phyloP scores from a whole-genome alignment of 2,113 vertebrate genomes.

The Formicarius rufipectus region DNA sequence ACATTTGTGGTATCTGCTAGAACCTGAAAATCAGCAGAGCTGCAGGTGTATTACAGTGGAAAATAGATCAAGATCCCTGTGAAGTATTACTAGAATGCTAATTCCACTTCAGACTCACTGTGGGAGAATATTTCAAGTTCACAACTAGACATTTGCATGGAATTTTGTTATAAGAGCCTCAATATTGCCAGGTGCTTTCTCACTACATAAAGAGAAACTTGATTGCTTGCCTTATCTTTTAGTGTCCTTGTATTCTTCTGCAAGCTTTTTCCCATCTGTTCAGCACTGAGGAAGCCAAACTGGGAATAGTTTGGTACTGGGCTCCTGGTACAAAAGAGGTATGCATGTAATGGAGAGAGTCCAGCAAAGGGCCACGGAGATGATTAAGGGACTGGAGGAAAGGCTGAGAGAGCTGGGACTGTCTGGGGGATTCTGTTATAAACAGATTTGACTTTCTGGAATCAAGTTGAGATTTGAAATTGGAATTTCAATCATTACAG shows the following conservation, averaged over 20 bases:
- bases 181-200: background rate
- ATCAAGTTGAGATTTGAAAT: background rate
- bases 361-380: background rate
- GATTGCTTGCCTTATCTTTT: background rate
- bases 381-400: background rate
- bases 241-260: background rate
- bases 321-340: background rate
- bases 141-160: background rate
- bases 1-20: background rate
- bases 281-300: background rate
- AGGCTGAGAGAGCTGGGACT: background rate
- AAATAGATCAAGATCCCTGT: background rate
- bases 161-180: background rate
- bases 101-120: background rate
- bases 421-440: background rate
- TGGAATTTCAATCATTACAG: background rate
- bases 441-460: background rate
- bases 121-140: background rate
- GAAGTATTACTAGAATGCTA: background rate
- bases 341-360: background rate
- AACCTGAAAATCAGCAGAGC: background rate
- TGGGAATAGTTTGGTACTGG: background rate
- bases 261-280: background rate
- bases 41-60: background rate
- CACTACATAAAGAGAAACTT: background rate